A percentile compares a stretch with the other conserved stretches of the same genome.
phyloP scores from a whole-genome alignment of 2,113 vertebrate species.

The Morone saxatilis region DNA sequence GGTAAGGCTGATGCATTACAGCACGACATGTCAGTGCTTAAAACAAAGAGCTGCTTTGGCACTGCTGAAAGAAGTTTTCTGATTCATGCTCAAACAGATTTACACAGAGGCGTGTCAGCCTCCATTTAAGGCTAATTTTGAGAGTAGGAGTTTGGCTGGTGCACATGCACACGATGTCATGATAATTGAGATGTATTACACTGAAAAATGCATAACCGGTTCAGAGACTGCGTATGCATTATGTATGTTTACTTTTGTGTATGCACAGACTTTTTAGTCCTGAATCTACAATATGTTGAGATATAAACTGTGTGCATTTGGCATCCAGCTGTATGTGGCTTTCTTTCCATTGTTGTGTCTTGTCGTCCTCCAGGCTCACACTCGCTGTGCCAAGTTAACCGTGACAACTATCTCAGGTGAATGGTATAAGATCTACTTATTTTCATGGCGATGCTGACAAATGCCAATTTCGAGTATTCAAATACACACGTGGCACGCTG shows the following conservation, averaged over 20 bases:
- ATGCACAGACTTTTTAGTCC: neutral
- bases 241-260: conserved; percentile 20
- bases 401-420: conserved; percentile 23
- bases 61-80: conserved; percentile 18
- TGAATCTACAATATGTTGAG: neutral
- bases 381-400: conserved; percentile 4
- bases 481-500: neutral
- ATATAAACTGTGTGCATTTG: conserved; percentile 1
- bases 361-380: neutral
- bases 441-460: neutral
- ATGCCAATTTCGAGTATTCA: neutral
- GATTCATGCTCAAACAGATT: conserved; percentile 15
- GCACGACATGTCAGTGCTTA: neutral
- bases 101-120: conserved; percentile 3
- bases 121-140: conserved; percentile 11
- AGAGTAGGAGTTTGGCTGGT: conserved; percentile 1
- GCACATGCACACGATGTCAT: conserved; percentile 1
- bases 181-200: conserved; percentile 19
- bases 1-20: neutral
- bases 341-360: neutral
- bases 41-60: conserved; percentile 1
- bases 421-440: neutral
- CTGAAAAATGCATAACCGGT: conserved; percentile 26
- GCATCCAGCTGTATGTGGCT: neutral
- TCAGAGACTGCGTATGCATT: conserved; percentile 22